These are phyloP conservation scores for Bambusicola thoracicus DNA, from an alignment of 2,113 vertebrate genomes.

Conservation along the genomic window DNA sequence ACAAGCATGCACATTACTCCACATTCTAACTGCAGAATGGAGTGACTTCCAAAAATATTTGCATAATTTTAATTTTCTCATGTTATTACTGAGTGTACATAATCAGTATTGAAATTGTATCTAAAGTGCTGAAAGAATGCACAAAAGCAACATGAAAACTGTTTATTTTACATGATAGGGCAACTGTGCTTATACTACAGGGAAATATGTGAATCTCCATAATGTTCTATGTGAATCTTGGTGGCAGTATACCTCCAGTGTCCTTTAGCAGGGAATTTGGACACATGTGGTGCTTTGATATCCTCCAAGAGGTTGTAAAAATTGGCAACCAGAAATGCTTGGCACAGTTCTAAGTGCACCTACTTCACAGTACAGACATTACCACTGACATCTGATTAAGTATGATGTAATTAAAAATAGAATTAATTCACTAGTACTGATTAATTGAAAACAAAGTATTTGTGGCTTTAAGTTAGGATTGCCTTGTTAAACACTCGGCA, in stretches of 20 bases:
- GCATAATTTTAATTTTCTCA: neutral
- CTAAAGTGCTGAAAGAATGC: neutral
- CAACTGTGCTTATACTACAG: neutral
- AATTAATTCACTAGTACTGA: neutral
- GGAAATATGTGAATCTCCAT: neutral
- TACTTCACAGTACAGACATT: neutral
- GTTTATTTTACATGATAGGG: neutral
- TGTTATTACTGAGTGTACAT: neutral
- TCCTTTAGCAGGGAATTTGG: neutral
- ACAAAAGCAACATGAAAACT: neutral
- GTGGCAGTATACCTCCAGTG: neutral
- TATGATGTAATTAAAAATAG: neutral
- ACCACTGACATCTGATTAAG: neutral
- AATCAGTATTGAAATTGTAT: neutral
- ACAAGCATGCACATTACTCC: neutral
- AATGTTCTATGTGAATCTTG: neutral
- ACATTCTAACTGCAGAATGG: neutral
- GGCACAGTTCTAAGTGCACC: neutral
- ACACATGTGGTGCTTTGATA: neutral
- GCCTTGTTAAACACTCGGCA: neutral
- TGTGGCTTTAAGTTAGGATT: neutral
- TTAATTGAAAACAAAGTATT: neutral
- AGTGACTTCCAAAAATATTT: neutral
- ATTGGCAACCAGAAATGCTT: neutral
- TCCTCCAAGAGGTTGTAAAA: neutral